Conservation (phyloP, 1,140 invertebrate species). For the Musca vetustissima region DNA sequence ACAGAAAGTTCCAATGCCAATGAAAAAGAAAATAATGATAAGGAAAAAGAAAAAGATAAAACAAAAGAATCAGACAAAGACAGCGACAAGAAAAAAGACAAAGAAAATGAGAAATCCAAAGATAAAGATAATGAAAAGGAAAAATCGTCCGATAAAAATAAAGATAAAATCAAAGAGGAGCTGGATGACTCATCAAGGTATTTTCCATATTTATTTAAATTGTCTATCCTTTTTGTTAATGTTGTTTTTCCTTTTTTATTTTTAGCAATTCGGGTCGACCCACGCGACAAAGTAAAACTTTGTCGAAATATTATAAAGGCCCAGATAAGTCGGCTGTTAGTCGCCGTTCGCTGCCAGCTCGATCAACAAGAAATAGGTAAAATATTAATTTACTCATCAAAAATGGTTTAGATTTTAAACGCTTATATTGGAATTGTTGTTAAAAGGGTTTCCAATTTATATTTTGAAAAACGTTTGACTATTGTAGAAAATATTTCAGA, state of each 20-base stretch:
- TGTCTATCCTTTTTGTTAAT: background rate
- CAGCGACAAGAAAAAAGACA: background rate
- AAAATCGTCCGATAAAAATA: background rate
- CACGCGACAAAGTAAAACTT: slow-evolving; percentile 44
- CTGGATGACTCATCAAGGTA: background rate
- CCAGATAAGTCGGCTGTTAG: slow-evolving; percentile 27
- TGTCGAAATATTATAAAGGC: slow-evolving; percentile 51
- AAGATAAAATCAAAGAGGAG: background rate
- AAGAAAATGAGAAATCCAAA: background rate
- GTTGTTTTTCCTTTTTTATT: too few relatives aligned
- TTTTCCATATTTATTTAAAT: background rate
- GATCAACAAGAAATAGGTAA: slow-evolving; percentile 27
- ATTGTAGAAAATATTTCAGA: too few relatives aligned
- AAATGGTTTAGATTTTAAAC: too few relatives aligned
- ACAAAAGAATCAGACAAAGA: background rate
- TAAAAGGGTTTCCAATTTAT: too few relatives aligned
- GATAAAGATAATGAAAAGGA: background rate
- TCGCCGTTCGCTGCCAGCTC: background rate
- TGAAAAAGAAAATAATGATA: slow-evolving; percentile 2
- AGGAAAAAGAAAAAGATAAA: background rate
- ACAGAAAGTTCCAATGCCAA: background rate
- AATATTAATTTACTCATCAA: too few relatives aligned
- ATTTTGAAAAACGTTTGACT: too few relatives aligned
- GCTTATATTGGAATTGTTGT: too few relatives aligned
- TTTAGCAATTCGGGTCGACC: slow-evolving; percentile 34